These are phyloP conservation scores for Lucilia sericata DNA, from an alignment of 1,140 invertebrate genomes.

Conservation along the genomic window DNA sequence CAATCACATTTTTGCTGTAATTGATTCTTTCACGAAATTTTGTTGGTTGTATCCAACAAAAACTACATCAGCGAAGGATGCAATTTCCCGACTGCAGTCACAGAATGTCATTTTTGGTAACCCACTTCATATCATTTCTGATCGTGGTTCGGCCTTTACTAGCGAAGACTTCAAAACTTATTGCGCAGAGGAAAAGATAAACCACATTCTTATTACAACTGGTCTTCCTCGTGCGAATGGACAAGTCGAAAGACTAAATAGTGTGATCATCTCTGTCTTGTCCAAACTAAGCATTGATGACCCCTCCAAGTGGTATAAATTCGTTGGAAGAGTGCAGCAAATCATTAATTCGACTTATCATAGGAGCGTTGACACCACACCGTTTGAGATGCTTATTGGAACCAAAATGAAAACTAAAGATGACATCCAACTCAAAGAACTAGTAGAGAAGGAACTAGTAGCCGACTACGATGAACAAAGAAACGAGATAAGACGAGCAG, in stretches of 20 bases:
- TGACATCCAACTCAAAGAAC: conserved; percentile 17
- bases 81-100: conserved; percentile 50
- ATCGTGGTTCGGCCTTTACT: conserved; percentile 57
- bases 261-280: conserved; percentile 48
- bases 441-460: conserved; percentile 56
- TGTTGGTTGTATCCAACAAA: conserved; percentile 51
- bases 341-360: conserved; percentile 39
- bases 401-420: conserved; percentile 35
- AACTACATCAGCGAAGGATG: conserved; percentile 55
- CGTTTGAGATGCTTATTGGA: conserved; percentile 41
- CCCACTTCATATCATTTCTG: conserved; percentile 48
- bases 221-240: conserved; percentile 60
- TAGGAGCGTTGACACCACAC: conserved; percentile 33
- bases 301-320: conserved; percentile 40
- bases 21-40: conserved; percentile 54
- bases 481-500: conserved; percentile 19
- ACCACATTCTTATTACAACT: conserved; percentile 50
- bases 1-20: conserved; percentile 56
- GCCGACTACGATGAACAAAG: conserved; percentile 49
- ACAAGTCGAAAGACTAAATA: conserved; percentile 55
- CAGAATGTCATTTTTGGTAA: conserved; percentile 60
- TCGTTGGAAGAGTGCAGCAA: conserved; percentile 36
- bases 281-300: conserved; percentile 36
- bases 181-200: conserved; percentile 53
- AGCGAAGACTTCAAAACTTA: conserved; percentile 56